Evolutionary conservation across 2,888 invertebrate genomes (phyloP), one percentile per base, ranked within the genome.

Genomic region (Phaonia tiefii): DNA sequence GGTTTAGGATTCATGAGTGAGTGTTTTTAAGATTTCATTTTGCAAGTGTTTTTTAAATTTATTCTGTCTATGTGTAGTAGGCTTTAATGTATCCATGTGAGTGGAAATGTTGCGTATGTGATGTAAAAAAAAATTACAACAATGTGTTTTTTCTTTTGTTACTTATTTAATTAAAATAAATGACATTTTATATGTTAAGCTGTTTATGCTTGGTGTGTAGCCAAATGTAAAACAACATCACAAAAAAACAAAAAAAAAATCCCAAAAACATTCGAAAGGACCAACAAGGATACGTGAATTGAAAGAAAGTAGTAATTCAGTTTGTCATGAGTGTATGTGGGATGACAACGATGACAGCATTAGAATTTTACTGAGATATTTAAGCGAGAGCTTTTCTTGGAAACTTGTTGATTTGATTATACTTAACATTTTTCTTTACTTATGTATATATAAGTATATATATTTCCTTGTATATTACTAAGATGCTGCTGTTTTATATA

Each of bases 131-230:
- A 17, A 42, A 49, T 72, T 11, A 73, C 63, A 63, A 25, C 7
- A 17, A 73, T 73, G 17, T 54, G 25, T 25, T 17, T 11, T 37
- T n/a, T n/a, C n/a, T 31, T 31, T 13, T 63, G 63, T 17, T 63
- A n/a, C 63, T 63, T 54, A 49, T 72, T 66, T 65, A 63, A 63
- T 65, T 76, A 46, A 65, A 70, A 42, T 63, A 58, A 63, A 75
- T 69, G 49, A 5, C 54, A 63, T 70, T 63, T 70, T 63, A 70
- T 4, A 39, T 56, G 26, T 60, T 26, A 11, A 25, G n/a, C 37
- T 11, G 39, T 11, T 20, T 15, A 25, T 54, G 1, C 13, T 25
- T 22, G 54, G 13, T 54, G 20, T 22, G 54, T 13, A 25, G 25
- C 1, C 25, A n/a, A n/a, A n/a, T n/a, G n/a, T n/a, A 37, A 37